Evolutionary conservation across 2,888 invertebrate genomes (phyloP).

Genomic region (Pseudococcus longispinus): DNA sequence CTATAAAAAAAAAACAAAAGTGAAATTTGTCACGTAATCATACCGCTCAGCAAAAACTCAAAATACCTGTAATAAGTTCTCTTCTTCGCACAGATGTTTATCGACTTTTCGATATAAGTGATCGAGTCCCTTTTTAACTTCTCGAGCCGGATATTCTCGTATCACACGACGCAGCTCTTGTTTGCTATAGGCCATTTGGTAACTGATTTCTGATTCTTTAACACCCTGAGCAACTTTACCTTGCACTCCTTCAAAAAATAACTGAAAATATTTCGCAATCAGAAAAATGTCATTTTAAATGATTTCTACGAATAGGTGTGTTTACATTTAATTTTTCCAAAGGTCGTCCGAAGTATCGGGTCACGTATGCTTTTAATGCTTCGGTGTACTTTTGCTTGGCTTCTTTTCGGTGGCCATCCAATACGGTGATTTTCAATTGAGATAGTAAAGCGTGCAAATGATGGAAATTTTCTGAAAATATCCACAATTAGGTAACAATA

Average conservation of each 20-base stretch:
- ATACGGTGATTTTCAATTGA: constrained; percentile 85
- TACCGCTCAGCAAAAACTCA: not conserved
- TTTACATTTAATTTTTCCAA: constrained; percentile 86
- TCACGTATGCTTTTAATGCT: constrained; percentile 89
- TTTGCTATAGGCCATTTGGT: constrained; percentile 96
- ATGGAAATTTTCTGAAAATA: constrained; percentile 87
- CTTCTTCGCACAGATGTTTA: constrained; percentile 95
- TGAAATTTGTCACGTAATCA: not conserved
- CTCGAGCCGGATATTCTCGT: constrained; percentile 89
- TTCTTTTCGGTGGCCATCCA: constrained; percentile 88
- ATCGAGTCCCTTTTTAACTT: constrained; percentile 92
- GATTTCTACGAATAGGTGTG: not conserved
- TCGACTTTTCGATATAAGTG: constrained; percentile 94
- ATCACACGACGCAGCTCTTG: constrained; percentile 95
- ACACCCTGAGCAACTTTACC: constrained; percentile 92
- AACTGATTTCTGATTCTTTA: constrained; percentile 96
- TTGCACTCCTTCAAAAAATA: constrained; percentile 96
- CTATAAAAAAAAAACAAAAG: constrained; percentile 64
- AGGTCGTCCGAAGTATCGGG: constrained; percentile 91
- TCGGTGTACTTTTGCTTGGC: constrained; percentile 89
- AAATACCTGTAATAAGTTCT: constrained; percentile 80
- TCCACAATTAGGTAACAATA: constrained; percentile 37
- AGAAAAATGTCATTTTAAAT: not conserved
- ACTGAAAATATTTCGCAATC: constrained; percentile 66
- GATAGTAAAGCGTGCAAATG: constrained; percentile 85